phyloP scores from a whole-genome alignment of 1,140 invertebrate genomes.

The Drosophila sproati region DNA sequence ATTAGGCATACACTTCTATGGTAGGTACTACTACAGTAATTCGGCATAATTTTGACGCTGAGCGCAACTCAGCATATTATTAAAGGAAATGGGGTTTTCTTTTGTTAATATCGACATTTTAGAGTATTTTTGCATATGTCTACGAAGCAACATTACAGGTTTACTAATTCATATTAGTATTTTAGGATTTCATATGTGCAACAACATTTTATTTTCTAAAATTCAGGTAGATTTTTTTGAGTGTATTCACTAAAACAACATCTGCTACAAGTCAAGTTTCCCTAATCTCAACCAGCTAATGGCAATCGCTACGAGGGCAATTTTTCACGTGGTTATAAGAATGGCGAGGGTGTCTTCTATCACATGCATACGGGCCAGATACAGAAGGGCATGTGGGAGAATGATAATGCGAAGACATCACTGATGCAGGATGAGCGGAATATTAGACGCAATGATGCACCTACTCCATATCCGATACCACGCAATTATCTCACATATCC shows the following conservation, averaged over 20 bases:
- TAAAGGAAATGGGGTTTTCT: too few relatives aligned
- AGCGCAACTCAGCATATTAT: too few relatives aligned
- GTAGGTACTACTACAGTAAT: conserved; percentile 38
- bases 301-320: conserved; percentile 87
- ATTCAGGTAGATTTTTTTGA: too few relatives aligned
- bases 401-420: conserved; percentile 85
- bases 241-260: too few relatives aligned
- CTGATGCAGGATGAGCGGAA: conserved; percentile 84
- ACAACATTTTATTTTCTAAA: too few relatives aligned
- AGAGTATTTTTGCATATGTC: too few relatives aligned
- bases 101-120: too few relatives aligned
- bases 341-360: conserved; percentile 86
- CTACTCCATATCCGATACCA: conserved; percentile 69
- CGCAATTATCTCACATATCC: conserved; percentile 57
- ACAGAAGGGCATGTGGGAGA: conserved; percentile 86
- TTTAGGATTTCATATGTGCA: too few relatives aligned
- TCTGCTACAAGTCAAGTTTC: too few relatives aligned
- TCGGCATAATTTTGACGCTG: too few relatives aligned
- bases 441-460: conserved; percentile 37
- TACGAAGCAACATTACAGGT: too few relatives aligned
- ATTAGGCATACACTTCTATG: conserved; percentile 82
- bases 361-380: conserved; percentile 86
- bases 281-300: conserved; percentile 78
- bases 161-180: too few relatives aligned
- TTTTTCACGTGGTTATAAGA: conserved; percentile 86